A percentile compares a stretch with the other conserved stretches of the same genome.
phyloP scores from a whole-genome alignment of 2,888 invertebrate genomes.

The Thalpophila matura region DNA sequence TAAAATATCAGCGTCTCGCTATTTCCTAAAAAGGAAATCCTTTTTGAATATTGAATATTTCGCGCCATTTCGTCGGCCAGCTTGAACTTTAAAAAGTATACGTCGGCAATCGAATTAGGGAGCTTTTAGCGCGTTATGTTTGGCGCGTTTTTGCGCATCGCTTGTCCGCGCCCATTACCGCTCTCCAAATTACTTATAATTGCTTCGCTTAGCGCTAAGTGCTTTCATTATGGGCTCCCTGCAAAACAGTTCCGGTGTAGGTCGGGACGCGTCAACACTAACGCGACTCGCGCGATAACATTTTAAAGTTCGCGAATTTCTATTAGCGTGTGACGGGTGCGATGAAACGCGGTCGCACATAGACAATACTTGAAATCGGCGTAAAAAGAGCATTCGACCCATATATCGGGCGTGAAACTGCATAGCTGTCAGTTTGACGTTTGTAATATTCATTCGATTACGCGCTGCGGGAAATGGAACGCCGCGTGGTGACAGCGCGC shows the following conservation, averaged over 20 bases:
- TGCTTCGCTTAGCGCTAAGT: conserved; percentile 90
- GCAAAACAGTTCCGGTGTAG: conserved; percentile 80
- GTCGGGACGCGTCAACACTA: conserved; percentile 78
- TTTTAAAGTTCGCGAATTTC: conserved; percentile 67
- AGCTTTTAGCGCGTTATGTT: conserved; percentile 89
- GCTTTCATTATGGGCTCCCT: conserved; percentile 87
- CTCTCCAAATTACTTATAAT: conserved; percentile 90
- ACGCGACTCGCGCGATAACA: conserved; percentile 71
- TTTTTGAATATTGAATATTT: conserved; percentile 63
- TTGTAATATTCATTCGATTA: conserved; percentile 90
- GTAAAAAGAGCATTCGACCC: conserved; percentile 84
- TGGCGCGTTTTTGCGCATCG: conserved; percentile 89
- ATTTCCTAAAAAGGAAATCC: conserved; percentile 50
- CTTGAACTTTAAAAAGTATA: conserved; percentile 84
- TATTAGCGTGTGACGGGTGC: conserved; percentile 44
- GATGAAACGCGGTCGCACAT: conserved; percentile 64
- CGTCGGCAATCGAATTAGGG: conserved; percentile 88
- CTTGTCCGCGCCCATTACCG: conserved; percentile 89
- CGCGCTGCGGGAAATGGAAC: conserved; percentile 85
- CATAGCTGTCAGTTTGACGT: conserved; percentile 84
- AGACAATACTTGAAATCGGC: conserved; percentile 78
- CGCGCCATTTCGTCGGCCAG: conserved; percentile 69
- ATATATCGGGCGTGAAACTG: conserved; percentile 80
- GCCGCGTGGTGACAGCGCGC: conserved; percentile 82
- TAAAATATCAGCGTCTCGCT: conserved; percentile 63